Percentiles rank a stretch among this genome's conserved stretches.
These are phyloP conservation scores for Panulirus ornatus DNA, from an alignment of 1,140 invertebrate genomes.

Conservation along the genomic window DNA sequence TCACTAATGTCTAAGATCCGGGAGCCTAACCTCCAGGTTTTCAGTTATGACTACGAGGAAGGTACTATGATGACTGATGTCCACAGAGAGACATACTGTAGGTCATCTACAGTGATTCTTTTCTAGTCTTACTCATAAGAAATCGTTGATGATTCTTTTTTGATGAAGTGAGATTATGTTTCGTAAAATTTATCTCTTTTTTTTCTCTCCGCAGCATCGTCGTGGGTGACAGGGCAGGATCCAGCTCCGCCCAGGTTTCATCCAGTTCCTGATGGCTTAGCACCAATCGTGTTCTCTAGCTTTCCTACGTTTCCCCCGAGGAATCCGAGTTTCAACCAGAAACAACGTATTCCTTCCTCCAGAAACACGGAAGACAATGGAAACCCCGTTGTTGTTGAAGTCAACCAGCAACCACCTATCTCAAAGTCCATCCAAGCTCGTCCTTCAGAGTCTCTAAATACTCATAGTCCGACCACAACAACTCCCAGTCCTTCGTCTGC, in stretches of 20 bases:
- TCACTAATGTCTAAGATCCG: too few species aligned
- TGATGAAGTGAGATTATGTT: background rate
- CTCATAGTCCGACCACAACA: too few species aligned
- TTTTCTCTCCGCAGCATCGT: slow-evolving; percentile 23
- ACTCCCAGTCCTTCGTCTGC: background rate
- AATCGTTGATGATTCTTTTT: background rate
- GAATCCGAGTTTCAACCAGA: too few species aligned
- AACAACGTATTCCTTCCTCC: background rate
- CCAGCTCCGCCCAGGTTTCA: background rate
- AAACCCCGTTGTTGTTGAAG: background rate
- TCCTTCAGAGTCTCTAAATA: background rate
- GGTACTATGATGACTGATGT: background rate
- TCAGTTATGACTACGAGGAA: too few species aligned
- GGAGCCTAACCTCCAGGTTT: too few species aligned
- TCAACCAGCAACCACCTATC: background rate
- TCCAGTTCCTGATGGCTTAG: background rate
- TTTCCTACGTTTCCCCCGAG: slow-evolving; percentile 11
- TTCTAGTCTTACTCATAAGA: background rate
- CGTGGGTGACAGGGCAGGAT: background rate
- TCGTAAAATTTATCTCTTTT: background rate
- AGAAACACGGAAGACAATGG: background rate
- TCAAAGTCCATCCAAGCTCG: background rate
- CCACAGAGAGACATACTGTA: background rate
- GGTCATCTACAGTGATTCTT: background rate
- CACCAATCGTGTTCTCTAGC: slow-evolving; percentile 22